Conservation (phyloP, 2,888 invertebrate species). For the Drosophila subquinaria region DNA sequence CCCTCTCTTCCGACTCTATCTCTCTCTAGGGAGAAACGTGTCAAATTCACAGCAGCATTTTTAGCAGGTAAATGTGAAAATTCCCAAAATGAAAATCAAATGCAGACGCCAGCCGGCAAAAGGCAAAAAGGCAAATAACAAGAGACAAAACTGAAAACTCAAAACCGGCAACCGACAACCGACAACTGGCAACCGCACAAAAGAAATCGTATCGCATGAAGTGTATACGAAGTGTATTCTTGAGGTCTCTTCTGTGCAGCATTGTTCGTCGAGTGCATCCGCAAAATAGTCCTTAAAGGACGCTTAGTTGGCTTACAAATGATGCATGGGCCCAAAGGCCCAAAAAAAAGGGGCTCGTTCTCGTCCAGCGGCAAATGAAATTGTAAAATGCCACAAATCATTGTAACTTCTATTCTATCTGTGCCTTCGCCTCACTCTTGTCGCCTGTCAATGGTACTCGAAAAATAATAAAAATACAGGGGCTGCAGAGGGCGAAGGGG, state of each 20-base stretch:
- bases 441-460: constrained; percentile 57
- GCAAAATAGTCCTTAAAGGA: constrained; percentile 81
- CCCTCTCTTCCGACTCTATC: not conserved
- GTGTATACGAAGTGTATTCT: constrained; percentile 36
- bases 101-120: constrained; percentile 55
- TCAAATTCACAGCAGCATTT: constrained; percentile 65
- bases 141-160: constrained; percentile 15
- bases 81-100: constrained; percentile 66
- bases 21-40: constrained; percentile 51
- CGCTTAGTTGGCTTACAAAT: constrained; percentile 81
- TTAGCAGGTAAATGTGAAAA: constrained; percentile 80
- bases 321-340: constrained; percentile 59
- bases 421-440: constrained; percentile 42
- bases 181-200: constrained; percentile 59
- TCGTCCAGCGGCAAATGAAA: constrained; percentile 67
- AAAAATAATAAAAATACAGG: constrained; percentile 20
- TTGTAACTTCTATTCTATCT: constrained; percentile 57
- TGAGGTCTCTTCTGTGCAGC: constrained; percentile 50
- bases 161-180: constrained; percentile 18
- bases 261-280: constrained; percentile 77
- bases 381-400: constrained; percentile 81
- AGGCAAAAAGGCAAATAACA: constrained; percentile 12
- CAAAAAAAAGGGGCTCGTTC: constrained; percentile 39
- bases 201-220: constrained; percentile 48
- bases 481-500: constrained; percentile 14